Evolutionary conservation across 1,140 invertebrate genomes (phyloP).

Genomic region (Heterodera schachtii): DNA sequence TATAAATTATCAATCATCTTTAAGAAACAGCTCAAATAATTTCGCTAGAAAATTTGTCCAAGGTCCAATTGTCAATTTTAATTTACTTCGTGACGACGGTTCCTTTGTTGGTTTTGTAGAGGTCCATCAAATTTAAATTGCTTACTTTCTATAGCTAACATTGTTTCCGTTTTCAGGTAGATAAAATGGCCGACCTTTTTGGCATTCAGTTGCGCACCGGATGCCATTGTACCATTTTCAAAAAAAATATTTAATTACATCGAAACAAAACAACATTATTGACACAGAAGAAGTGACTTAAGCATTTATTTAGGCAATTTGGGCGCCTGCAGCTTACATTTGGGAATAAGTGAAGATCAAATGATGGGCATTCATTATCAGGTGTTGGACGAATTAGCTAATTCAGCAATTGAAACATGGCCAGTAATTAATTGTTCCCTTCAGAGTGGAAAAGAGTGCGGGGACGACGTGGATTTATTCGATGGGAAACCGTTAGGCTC

Average conservation of each 20-base stretch:
- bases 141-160: not conserved
- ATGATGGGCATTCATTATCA: slow-evolving; percentile 75
- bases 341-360: slow-evolving; percentile 73
- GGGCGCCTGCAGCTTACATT: slow-evolving; percentile 84
- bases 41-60: slow-evolving; percentile 68
- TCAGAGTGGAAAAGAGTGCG: slow-evolving; percentile 85
- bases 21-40: slow-evolving; percentile 22
- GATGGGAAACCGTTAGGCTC: slow-evolving; percentile 87
- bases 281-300: not conserved
- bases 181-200: slow-evolving; percentile 83
- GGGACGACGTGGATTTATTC: slow-evolving; percentile 84
- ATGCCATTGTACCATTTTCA: slow-evolving; percentile 77
- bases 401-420: too few species aligned
- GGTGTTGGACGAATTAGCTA: slow-evolving; percentile 64
- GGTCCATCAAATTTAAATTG: slow-evolving; percentile 67
- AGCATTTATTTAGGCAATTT: slow-evolving; percentile 72
- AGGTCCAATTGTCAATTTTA: slow-evolving; percentile 86
- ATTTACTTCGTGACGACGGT: slow-evolving; percentile 78
- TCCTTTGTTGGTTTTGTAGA: slow-evolving; percentile 84
- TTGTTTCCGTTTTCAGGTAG: slow-evolving; percentile 72
- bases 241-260: not conserved
- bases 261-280: not conserved
- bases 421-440: not conserved
- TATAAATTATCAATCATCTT: not conserved
- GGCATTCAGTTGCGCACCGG: slow-evolving; percentile 85